phyloP scores from a whole-genome alignment of 2,113 vertebrate species.

The Alligator sinensis region DNA sequence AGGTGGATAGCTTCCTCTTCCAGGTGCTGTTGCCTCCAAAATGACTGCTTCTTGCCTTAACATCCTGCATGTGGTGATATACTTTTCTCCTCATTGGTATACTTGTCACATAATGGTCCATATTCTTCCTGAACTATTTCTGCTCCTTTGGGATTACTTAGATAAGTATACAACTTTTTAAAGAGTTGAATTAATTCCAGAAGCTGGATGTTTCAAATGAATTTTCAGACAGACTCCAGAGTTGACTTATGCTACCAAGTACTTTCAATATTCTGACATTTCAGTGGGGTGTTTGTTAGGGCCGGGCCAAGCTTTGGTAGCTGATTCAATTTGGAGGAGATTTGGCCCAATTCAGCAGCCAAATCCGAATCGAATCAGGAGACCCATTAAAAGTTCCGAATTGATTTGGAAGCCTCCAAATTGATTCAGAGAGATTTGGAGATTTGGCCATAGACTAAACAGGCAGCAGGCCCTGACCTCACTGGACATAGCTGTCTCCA shows the following conservation, averaged over 20 bases:
- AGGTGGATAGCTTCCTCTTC: not conserved
- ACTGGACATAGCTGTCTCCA: too few relatives aligned
- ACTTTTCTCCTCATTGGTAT: not conserved
- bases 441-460: too few relatives aligned
- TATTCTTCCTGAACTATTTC: not conserved
- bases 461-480: too few relatives aligned
- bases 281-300: not conserved
- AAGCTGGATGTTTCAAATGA: not conserved
- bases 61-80: not conserved
- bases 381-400: too few relatives aligned
- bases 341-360: too few relatives aligned
- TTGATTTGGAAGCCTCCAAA: too few relatives aligned
- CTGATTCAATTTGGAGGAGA: too few relatives aligned
- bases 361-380: too few relatives aligned
- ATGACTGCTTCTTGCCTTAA: not conserved
- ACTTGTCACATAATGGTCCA: not conserved
- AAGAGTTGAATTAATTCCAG: not conserved
- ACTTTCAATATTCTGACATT: slow-evolving; percentile 19
- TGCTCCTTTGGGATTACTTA: not conserved
- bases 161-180: not conserved
- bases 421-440: too few relatives aligned
- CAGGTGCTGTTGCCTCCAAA: not conserved
- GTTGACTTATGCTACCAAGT: not conserved
- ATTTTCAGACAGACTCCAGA: not conserved
- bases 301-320: too few relatives aligned